A percentile compares a stretch with the other conserved stretches of the same genome.
Conservation (phyloP, 1,140 invertebrate species). For the Atta texana region DNA sequence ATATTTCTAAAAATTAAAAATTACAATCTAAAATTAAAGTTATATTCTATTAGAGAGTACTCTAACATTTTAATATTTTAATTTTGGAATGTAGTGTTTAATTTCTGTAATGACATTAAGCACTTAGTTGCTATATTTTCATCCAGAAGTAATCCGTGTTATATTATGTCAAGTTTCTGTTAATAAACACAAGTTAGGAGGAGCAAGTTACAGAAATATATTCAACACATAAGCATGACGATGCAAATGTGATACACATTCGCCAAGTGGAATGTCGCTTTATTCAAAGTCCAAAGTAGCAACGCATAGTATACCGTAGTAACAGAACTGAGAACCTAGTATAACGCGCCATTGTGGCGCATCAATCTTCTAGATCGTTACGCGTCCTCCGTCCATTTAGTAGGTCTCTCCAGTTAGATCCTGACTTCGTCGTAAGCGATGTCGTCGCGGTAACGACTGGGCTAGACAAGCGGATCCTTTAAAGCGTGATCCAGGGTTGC, state of each 20-base stretch:
- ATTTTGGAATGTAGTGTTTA: neutral
- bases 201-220: neutral
- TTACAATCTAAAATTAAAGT: neutral
- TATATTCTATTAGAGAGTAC: neutral
- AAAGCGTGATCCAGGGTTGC: slow-evolving; percentile 52
- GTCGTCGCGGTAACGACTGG: slow-evolving; percentile 48
- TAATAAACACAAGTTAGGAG: neutral
- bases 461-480: slow-evolving; percentile 8
- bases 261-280: slow-evolving; percentile 21
- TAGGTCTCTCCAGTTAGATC: slow-evolving; percentile 31
- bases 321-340: slow-evolving; percentile 9
- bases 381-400: slow-evolving; percentile 56
- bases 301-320: neutral
- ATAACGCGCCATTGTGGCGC: slow-evolving; percentile 31
- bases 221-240: neutral
- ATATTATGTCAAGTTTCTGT: neutral
- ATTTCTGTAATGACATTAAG: neutral
- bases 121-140: neutral
- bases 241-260: slow-evolving; percentile 33
- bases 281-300: slow-evolving; percentile 37
- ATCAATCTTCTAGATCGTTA: slow-evolving; percentile 62
- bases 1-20: slow-evolving; percentile 14
- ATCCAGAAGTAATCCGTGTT: neutral
- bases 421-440: slow-evolving; percentile 60
- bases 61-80: neutral